These are phyloP conservation scores for Cartodere bifasciata DNA, from an alignment of 2,888 invertebrate species.

Conservation along the genomic window DNA sequence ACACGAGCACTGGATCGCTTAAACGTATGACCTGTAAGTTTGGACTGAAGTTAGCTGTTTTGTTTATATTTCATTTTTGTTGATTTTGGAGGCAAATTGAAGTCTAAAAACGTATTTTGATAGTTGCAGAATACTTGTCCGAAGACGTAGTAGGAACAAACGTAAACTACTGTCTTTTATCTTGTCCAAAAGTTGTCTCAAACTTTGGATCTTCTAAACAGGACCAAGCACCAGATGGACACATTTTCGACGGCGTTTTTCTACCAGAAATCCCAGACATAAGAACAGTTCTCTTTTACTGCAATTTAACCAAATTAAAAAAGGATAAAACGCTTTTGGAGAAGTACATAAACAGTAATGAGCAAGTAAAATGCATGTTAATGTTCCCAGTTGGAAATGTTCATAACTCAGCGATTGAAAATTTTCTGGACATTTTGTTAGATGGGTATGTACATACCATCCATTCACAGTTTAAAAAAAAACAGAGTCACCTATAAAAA, in stretches of 20 bases:
- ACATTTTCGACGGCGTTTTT: constrained; percentile 23
- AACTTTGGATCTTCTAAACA: constrained; percentile 18
- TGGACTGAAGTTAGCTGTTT: not conserved
- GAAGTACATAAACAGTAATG: constrained; percentile 17
- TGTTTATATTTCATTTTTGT: not conserved
- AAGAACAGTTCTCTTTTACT: constrained; percentile 22
- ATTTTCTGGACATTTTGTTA: constrained; percentile 9
- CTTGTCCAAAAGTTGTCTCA: constrained; percentile 24
- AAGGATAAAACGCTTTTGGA: constrained; percentile 13
- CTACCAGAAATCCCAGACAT: constrained; percentile 26
- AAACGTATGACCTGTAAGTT: constrained; percentile 12
- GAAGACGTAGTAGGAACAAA: constrained; percentile 22
- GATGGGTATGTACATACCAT: constrained; percentile 10
- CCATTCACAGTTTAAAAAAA: too few species aligned
- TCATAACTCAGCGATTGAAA: constrained; percentile 4
- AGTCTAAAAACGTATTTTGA: constrained; percentile 7
- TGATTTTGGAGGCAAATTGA: too few species aligned
- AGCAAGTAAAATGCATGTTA: constrained; percentile 22
- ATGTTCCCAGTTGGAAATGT: constrained; percentile 15
- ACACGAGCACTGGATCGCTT: constrained; percentile 13
- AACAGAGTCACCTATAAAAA: too few species aligned
- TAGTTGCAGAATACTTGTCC: constrained; percentile 26
- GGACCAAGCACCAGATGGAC: constrained; percentile 8
- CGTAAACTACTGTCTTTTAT: constrained; percentile 22
- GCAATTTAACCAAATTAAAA: constrained; percentile 17